phyloP scores from a whole-genome alignment of 2,888 invertebrate genomes.

The Xanthorhoe spadicearia region DNA sequence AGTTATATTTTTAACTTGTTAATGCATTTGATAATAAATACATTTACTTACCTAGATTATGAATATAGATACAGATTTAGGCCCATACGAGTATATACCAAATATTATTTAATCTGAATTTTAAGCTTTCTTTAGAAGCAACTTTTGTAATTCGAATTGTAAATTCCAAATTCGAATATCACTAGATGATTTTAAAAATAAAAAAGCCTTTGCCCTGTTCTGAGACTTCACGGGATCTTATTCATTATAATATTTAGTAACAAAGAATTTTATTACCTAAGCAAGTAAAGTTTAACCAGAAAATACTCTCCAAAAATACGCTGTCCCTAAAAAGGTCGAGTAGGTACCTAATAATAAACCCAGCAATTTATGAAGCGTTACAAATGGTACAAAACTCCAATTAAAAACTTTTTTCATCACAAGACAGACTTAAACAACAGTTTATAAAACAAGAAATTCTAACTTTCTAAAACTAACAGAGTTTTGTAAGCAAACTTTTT shows the following conservation, averaged over 20 bases:
- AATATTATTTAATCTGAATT: no score
- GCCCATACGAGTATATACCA: no score
- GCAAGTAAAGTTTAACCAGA: background rate
- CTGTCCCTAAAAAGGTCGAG: background rate
- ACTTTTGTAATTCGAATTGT: no score
- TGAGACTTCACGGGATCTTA: background rate
- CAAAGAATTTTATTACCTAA: background rate
- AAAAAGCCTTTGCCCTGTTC: no score
- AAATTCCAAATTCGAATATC: no score
- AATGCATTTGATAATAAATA: no score
- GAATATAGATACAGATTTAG: no score
- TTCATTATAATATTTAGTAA: background rate
- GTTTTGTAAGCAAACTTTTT: constrained; percentile 21
- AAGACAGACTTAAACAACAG: constrained; percentile 18
- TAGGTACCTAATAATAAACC: constrained; percentile 3
- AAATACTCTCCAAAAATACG: background rate
- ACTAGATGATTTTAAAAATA: no score
- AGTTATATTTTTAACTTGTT: no score
- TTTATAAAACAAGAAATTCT: constrained; percentile 16
- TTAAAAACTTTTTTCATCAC: constrained; percentile 26
- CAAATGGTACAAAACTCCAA: constrained; percentile 14
- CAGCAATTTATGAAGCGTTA: constrained; percentile 1
- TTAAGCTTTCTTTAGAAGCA: no score
- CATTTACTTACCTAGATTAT: no score
- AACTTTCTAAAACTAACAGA: constrained; percentile 6